These are phyloP conservation scores for Lasioglossum marginatum DNA, from an alignment of 2,888 invertebrate species.

Conservation along the genomic window DNA sequence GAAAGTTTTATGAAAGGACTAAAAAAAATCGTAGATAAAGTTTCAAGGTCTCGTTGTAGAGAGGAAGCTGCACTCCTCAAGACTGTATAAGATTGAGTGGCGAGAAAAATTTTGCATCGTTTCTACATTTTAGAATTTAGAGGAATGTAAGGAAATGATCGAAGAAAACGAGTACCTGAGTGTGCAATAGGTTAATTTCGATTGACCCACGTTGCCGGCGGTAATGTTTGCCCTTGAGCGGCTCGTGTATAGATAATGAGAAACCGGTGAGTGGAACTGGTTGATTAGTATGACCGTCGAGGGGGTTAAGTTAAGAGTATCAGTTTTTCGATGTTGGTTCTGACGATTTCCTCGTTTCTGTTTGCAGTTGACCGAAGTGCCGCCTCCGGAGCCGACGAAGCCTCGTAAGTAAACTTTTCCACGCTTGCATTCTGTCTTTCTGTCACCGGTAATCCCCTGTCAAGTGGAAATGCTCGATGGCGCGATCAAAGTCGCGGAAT, in stretches of 20 bases:
- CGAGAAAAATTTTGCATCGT: not conserved
- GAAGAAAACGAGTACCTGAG: not conserved
- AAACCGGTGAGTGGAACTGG: not conserved
- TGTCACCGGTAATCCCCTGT: conserved; percentile 37
- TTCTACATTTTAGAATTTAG: not conserved
- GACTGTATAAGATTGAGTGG: too few species aligned
- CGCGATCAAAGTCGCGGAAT: conserved; percentile 47
- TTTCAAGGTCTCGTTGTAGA: too few species aligned
- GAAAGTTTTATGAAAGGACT: too few species aligned
- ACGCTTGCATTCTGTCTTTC: conserved; percentile 2
- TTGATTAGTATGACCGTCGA: not conserved
- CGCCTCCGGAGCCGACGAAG: conserved; percentile 81
- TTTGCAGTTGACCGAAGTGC: conserved; percentile 84
- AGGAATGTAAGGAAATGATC: not conserved
- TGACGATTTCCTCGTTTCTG: conserved; percentile 28
- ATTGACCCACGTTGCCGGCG: not conserved
- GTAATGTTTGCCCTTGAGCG: not conserved
- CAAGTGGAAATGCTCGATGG: conserved; percentile 50
- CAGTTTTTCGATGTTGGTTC: not conserved
- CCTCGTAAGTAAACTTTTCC: conserved; percentile 83
- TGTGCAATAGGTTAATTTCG: not conserved
- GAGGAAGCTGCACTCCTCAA: too few species aligned
- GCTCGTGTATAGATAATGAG: not conserved
- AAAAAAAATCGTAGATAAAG: too few species aligned
- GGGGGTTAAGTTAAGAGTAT: not conserved